Base-by-base conservation (phyloP, 1,140 invertebrate species). In the Danaus melanippus region DNA sequence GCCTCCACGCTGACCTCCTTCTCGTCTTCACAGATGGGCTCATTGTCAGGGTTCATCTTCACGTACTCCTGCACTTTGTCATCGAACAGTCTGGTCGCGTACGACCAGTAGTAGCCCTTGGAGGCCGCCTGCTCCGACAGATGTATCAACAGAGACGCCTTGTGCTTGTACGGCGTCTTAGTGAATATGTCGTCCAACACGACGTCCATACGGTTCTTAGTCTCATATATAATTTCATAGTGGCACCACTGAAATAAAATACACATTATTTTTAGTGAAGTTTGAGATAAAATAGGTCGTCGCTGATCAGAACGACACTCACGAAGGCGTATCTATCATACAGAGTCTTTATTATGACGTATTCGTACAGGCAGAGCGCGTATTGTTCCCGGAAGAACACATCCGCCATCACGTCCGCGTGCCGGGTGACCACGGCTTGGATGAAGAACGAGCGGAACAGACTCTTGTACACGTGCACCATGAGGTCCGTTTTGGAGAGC, bases 101-200 rank as follows among this genome's bases (percentile, higher is more conserved):
- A 65, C n/a, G 71, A 53, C 79, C 79, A 83, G 17, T 74, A 76
- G 63, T 76, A 78, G 4, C 75, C 75, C 8, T 49, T 49, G 2
- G 59, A 21, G 9, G 46, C 47, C 10, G 71, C 57, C 17, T 48
- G 52, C 9, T 56, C 58, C 0, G 32, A n/a, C 9, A 66, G 42
- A 0, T 46, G 12, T 2, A 50, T 40, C 1, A 47, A 11, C 1
- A 71, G n/a, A 8, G 9, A 9, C 1, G 62, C 59, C 9, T 53
- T 49, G 0, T 42, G 46, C 8, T 68, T 61, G 1, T 9, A 42
- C 1, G 57, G 49, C 7, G 62, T 59, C 10, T 64, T 55, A 0
- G 17, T 21, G 21, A 71, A 46, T 11, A 75, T 62, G 15, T 66
- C 67, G 6, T 53, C 50, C 0, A 76, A 10, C 3, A 69, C 11